Base-by-base conservation (phyloP, 1,140 invertebrate genomes). In the Drosophila kikkawai region DNA sequence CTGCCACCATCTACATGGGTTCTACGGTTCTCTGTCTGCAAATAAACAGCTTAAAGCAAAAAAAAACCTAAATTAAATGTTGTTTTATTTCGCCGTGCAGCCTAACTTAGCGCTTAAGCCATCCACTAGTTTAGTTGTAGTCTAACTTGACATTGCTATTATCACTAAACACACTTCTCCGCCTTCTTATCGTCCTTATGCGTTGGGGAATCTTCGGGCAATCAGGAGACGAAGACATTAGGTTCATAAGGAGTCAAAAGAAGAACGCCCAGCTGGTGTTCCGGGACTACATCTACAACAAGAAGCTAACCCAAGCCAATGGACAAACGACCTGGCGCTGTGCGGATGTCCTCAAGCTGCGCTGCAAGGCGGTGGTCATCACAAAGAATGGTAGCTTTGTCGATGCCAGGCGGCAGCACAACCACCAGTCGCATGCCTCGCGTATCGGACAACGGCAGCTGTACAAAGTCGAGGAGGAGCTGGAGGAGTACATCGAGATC, bases 281-380 rank as follows among this genome's bases (percentile, higher is more conserved):
- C 70, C 73, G 79, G 36, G 69, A 88, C 41, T 92, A 77, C 47
- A 92, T 92, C 11, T 92, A 92, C 70, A 92, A 92, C 67, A 92
- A 92, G 63, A 92, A 92, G 63, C 67, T 92, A 7, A 92, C 91
- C 0, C 91, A 92, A 34, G 87, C 84, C 15, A 92, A 92, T 57
- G 91, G 91, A 15, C 91, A 92, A 34, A 92, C 91, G 5, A 92
- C 91, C 12, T 92, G 91, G 91, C 69, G 91, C 1, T 92, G 91
- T 67, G 82, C 74, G 0, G 91, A 92, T 56, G 87, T 91, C 2
- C 63, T 88, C 0, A 92, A 92, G 47, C 60, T 83, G 3, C 82
- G 84, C 32, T 92, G 91, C 78, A 90, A 83, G 73, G 91, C 91
- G 13, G 91, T 92, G 29, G 88, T 91, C 22, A 91, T 92, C 32